phyloP scores from a whole-genome alignment of 2,113 vertebrate genomes.

The Cavia aperea region DNA sequence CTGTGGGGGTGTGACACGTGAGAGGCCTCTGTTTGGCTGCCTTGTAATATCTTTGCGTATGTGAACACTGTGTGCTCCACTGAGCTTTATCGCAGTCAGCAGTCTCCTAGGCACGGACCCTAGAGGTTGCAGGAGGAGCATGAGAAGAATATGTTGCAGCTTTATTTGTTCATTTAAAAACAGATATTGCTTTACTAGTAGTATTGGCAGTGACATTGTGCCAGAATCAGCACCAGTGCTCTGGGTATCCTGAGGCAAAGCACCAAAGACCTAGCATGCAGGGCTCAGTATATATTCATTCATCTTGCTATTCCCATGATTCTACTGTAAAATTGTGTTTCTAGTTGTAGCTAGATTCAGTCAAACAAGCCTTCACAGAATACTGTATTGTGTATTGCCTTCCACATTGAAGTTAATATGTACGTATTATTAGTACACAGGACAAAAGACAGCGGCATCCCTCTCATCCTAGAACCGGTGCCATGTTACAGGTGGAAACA shows the following conservation, averaged over 20 bases:
- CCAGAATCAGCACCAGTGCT: background rate
- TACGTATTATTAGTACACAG: background rate
- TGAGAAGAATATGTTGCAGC: background rate
- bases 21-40: background rate
- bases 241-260: background rate
- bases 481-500: background rate
- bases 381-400: background rate
- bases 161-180: constrained; percentile 13
- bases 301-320: background rate
- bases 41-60: background rate
- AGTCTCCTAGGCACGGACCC: background rate
- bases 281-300: background rate
- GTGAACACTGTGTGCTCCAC: background rate
- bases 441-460: background rate
- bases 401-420: background rate
- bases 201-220: background rate
- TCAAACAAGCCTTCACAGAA: background rate
- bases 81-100: background rate
- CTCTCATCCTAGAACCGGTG: background rate
- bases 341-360: background rate
- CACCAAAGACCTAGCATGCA: background rate
- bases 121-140: background rate
- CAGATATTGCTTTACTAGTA: background rate
- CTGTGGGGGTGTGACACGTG: background rate
- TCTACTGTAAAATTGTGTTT: background rate